Evolutionary conservation across 2,888 invertebrate species (phyloP).

Genomic region (Pasiphila rectangulata): DNA sequence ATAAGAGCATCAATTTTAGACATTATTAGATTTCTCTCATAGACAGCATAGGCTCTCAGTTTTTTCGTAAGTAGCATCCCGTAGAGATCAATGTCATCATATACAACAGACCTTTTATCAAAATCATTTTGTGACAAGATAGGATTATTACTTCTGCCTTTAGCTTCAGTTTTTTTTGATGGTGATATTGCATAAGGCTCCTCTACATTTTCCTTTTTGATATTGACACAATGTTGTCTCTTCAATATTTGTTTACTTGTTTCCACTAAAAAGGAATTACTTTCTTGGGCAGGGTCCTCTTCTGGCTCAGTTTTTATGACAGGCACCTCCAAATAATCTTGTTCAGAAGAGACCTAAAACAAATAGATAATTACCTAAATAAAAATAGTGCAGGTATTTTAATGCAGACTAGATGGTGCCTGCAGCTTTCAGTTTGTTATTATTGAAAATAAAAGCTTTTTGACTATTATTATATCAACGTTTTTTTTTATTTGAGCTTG

Average conservation of each 20-base stretch:
- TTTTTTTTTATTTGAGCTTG: no score
- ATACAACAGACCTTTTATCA: not conserved
- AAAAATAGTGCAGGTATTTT: no score
- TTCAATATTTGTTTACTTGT: constrained; percentile 1
- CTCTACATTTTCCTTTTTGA: not conserved
- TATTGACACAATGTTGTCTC: not conserved
- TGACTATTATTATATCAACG: no score
- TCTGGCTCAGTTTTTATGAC: constrained; percentile 9
- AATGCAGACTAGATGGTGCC: no score
- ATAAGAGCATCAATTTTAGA: constrained; percentile 17
- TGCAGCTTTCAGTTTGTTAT: no score
- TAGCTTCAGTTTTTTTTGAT: not conserved
- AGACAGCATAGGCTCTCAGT: constrained; percentile 12
- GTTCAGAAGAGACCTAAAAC: constrained; percentile 1
- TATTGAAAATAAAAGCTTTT: no score
- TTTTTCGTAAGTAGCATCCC: constrained; percentile 14
- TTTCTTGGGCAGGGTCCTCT: not conserved
- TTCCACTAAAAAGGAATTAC: not conserved
- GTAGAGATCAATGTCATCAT: constrained; percentile 11
- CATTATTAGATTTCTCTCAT: constrained; percentile 15
- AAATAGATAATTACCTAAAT: not conserved
- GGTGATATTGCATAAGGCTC: not conserved
- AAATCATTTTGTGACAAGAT: constrained; percentile 1
- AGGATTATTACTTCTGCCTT: not conserved
- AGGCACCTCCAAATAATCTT: not conserved